Evolutionary conservation across 1,140 invertebrate genomes (phyloP).

Genomic region (Cotesia glomerata): DNA sequence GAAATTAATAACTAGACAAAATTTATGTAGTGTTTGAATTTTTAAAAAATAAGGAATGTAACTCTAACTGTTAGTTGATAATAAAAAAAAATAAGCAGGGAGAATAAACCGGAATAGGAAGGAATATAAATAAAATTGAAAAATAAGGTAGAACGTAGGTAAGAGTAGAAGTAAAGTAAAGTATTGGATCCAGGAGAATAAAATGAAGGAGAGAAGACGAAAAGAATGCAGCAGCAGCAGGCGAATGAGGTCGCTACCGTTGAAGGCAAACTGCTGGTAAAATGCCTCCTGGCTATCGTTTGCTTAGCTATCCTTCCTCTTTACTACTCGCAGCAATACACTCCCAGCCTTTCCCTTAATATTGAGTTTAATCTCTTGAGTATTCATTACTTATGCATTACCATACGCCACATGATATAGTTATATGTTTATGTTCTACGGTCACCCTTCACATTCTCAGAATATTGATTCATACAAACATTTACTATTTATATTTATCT

Average conservation of each 20-base stretch:
- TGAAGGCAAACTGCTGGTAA: constrained; percentile 57
- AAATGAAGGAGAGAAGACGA: constrained; percentile 37
- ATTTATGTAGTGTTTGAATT: too few species aligned
- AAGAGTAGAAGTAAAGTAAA: constrained; percentile 1
- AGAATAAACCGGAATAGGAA: constrained; percentile 19
- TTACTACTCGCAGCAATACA: not conserved
- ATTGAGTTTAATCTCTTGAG: not conserved
- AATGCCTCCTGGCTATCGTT: constrained; percentile 31
- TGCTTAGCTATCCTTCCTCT: constrained; percentile 12
- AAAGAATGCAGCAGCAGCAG: constrained; percentile 37
- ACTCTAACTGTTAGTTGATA: too few species aligned
- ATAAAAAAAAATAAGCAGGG: too few species aligned
- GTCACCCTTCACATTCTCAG: constrained; percentile 51
- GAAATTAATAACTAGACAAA: too few species aligned
- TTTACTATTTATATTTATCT: not conserved
- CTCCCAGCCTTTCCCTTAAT: not conserved
- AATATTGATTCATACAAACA: constrained; percentile 43
- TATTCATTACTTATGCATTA: too few species aligned
- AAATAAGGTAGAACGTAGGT: constrained; percentile 4
- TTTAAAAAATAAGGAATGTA: not conserved
- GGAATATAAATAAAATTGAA: not conserved
- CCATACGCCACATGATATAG: too few species aligned
- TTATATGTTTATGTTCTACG: not conserved
- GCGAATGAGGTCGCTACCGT: constrained; percentile 60
- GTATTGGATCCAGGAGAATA: constrained; percentile 9